Base-by-base conservation (phyloP, 2,113 vertebrate genomes). In the Loxodonta africana region DNA sequence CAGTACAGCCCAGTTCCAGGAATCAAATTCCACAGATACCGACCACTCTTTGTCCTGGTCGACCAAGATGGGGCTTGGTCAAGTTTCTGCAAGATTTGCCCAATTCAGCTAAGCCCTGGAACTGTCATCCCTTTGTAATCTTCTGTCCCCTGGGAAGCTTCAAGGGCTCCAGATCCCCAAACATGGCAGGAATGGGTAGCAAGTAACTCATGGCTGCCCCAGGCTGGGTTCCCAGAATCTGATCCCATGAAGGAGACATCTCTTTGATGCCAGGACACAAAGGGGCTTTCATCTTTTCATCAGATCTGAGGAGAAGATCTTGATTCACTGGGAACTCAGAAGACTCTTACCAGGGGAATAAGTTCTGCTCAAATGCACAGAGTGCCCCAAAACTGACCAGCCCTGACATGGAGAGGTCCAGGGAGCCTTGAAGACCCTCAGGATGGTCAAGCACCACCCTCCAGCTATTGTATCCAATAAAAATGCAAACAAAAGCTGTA, bases 241-340 rank as follows among this genome's bases (percentile, higher is more conserved):
- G 0, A 18, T 7, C 23, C 20, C 20, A 6, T 0, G 17, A 33
- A 6, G 12, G 1, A 17, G 2, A 0, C 44, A 1, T 0, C 1
- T 48, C 51, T 1, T 23, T 67, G 60, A 41, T 2, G 21, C 20
- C 28, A 28, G 1, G 37, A 60, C n/a, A 23, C 53, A 73, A 17
- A 17, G 5, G 44, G 73, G 5, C 3, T 25, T 17, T 10, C 3
- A 25, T n/a, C 65, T 62, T 28, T 37, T 81, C 12, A 2, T 2
- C 2, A 26, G 3, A 9, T 6, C 44, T 5, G 28, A 30, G 10
- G 46, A 8, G 21, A 33, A 57, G n/a, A 28, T n/a, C 53, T 25
- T 17, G 11, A 60, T 10, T 73, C 26, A 6, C 20, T 25, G 25
- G 4, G 67, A 83, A 44, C 6, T 12, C 21, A 41, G 1, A 83